phyloP scores from a whole-genome alignment of 1,140 invertebrate genomes.

The Nephotettix cincticeps region DNA sequence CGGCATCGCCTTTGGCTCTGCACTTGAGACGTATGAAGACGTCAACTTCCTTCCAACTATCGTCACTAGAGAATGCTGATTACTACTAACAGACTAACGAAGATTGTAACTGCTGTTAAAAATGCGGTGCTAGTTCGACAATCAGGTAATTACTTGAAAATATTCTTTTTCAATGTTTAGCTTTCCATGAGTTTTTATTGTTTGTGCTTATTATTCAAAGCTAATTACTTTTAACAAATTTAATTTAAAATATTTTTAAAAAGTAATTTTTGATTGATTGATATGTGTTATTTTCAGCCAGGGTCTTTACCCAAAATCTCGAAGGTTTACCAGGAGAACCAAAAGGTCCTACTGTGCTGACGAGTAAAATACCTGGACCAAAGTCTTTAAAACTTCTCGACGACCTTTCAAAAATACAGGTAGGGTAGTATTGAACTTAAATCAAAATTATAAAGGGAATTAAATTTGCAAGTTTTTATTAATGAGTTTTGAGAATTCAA shows the following conservation, averaged over 20 bases:
- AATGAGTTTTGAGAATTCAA: too few relatives aligned
- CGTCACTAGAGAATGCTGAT: constrained; percentile 6
- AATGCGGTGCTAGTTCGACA: background rate
- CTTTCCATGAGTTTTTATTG: background rate
- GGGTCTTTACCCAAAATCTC: background rate
- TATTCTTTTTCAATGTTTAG: background rate
- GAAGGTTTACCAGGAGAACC: constrained; percentile 52
- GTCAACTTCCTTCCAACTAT: background rate
- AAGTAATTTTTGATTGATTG: background rate
- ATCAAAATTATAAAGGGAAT: too few relatives aligned
- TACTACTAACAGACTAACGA: background rate
- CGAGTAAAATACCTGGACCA: constrained; percentile 65
- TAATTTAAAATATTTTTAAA: background rate
- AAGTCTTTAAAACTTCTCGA: constrained; percentile 56
- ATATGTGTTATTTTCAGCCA: constrained; percentile 12
- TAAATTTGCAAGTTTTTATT: too few relatives aligned
- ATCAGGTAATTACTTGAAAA: background rate
- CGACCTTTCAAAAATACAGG: constrained; percentile 57
- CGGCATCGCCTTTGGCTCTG: too few relatives aligned
- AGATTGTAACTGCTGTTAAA: background rate
- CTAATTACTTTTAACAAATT: background rate
- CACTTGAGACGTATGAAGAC: background rate
- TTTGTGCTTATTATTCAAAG: background rate
- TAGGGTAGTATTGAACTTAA: too few relatives aligned
- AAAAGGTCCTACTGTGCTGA: constrained; percentile 55